Evolutionary conservation across 2,888 invertebrate genomes (phyloP), one percentile per base, ranked within the genome.

Genomic region (Phania funesta): DNA sequence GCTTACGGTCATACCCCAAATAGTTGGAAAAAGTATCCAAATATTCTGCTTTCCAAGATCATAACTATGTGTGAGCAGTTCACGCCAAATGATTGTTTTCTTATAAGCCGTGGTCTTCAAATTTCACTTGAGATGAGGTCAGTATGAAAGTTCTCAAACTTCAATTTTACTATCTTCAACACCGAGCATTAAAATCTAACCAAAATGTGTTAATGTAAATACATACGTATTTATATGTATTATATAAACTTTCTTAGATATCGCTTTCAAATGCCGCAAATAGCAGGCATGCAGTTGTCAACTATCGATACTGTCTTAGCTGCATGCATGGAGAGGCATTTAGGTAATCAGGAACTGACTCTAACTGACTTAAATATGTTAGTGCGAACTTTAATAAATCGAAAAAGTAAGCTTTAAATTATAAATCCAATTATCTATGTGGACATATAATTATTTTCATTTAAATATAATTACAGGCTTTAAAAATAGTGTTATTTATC

Each of bases 31-130:
- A 89, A 87, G 64, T 87, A 92, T 44, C 88, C 92, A 1, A 88
- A 91, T 58, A 58, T 88, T 44, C 84, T 92, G 32, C 80, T 92
- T 1, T 86, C 88, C 9, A 91, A 90, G 83, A 87, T 92, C 29
- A 85, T 90, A 9, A 86, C 89, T 18, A 90, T 91, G 89, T 85
- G 87, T n/a, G 83, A 87, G 1, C 92, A 92, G 84, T 90, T 93
- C 54, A 88, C 85, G 22, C 84, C 87, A 5, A 74, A 86, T 0
- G 92, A 92, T 85, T 92, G 92, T 77, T 87, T 92, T 16, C 87
- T 89, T 32, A 81, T 93, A 11, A 91, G 92, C 4, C 89, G 92
- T 20, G 91, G 92, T 29, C 84, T 92, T 56, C 90, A 91, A 80
- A 90, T 92, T 35, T 91, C 89, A 24, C 84, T 86, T 29, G 88